Base-by-base conservation (phyloP, 2,113 vertebrate genomes). In the Emydocephalus ijimae region DNA sequence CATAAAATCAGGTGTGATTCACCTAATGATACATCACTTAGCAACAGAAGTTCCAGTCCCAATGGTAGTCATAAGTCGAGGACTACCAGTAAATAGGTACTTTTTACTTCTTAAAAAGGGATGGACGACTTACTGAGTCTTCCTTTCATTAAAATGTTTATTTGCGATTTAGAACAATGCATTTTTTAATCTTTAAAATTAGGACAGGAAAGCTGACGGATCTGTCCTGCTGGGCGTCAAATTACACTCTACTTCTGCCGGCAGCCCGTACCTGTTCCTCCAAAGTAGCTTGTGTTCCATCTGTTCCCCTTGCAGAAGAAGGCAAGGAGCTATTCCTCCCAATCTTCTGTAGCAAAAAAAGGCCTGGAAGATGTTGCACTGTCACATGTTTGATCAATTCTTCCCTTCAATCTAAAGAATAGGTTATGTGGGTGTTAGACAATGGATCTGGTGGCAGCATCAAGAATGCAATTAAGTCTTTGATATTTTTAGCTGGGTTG, bases 351-450 rank as follows among this genome's bases (percentile, higher is more conserved):
- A n/a, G 9, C 56, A 26, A 56, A n/a, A 24, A 23, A 52, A 34
- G 69, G 12, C 57, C 57, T 43, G 81, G 54, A 52, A n/a, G 57
- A 81, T 52, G 29, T 61, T 61, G 55, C 88, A 59, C 69, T 90
- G 92, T 92, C 92, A 90, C 92, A 90, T 92, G 74, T 92, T 90
- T 39, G 88, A 92, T 92, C 88, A 90, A 50, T 87, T 90, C 92
- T 92, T 92, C 74, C 74, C 92, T 90, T 92, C 92, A 90, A 92
- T 86, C 29, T 50, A 54, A 87, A 90, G 88, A 92, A 92, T 92
- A 90, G 92, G 88, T 86, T 92, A 90, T 90, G 92, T 92, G 92
- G 92, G 92, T 61, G 92, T 92, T 90, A 92, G 74, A 92, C 92
- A 92, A 92, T 92, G 88, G 43, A 86, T 92, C 74, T 64, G 55